Percentiles rank a stretch among this genome's conserved stretches.
phyloP scores from a whole-genome alignment of 2,888 invertebrate species.

The Rotaria macrura region DNA sequence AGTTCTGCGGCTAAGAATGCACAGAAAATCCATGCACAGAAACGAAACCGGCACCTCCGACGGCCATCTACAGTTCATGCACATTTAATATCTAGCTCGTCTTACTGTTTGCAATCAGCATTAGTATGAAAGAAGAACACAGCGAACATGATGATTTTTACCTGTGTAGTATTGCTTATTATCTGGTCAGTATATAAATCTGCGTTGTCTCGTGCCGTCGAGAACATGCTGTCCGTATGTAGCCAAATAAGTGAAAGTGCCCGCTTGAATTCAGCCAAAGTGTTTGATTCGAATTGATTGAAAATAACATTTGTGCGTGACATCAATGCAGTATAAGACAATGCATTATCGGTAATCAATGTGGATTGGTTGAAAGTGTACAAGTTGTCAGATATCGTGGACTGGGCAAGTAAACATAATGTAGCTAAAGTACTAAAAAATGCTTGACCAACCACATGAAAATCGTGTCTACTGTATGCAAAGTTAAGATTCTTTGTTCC shows the following conservation, averaged over 20 bases:
- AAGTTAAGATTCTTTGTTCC: too few relatives aligned
- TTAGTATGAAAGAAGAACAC: neutral
- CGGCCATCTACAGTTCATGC: too few relatives aligned
- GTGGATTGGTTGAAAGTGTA: neutral
- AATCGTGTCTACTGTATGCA: too few relatives aligned
- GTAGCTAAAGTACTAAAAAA: neutral
- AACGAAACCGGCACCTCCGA: too few relatives aligned
- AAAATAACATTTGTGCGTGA: neutral
- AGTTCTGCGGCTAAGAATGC: too few relatives aligned
- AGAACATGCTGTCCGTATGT: neutral
- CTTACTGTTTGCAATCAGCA: neutral
- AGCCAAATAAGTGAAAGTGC: neutral
- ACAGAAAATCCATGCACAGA: too few relatives aligned
- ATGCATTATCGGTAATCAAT: neutral
- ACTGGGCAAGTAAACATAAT: neutral
- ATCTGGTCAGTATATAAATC: neutral
- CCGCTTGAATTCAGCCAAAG: neutral
- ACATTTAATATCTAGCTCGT: too few relatives aligned
- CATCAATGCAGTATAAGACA: neutral
- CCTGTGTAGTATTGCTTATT: too few relatives aligned
- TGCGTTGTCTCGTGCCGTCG: neutral
- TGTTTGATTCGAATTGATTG: neutral
- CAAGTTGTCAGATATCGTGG: neutral
- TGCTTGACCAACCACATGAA: neutral
- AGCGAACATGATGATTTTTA: neutral